Conservation (phyloP, 2,888 invertebrate species). For the Nesidiocoris tenuis region DNA sequence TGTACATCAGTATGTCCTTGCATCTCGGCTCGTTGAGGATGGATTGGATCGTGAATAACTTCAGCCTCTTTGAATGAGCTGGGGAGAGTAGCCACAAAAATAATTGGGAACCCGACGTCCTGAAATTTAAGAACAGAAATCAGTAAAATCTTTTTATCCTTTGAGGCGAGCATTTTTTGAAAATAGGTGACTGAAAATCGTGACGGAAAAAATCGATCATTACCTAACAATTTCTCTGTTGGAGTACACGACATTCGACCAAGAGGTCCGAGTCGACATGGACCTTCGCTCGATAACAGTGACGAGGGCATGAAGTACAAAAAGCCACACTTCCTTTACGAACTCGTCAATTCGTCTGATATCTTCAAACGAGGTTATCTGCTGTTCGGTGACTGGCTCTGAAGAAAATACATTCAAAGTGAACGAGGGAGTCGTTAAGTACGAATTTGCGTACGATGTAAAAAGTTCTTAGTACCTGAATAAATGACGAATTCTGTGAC, state of each 20-base stretch:
- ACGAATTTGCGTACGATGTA: neutral
- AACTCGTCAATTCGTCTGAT: constrained; percentile 43
- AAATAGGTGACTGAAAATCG: constrained; percentile 4
- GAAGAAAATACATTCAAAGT: constrained; percentile 50
- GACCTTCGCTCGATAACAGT: constrained; percentile 48
- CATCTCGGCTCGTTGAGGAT: constrained; percentile 56
- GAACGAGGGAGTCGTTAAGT: constrained; percentile 26
- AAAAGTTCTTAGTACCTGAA: constrained; percentile 52
- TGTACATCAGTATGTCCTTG: constrained; percentile 55
- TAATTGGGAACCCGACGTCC: constrained; percentile 56
- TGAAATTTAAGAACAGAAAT: constrained; percentile 44
- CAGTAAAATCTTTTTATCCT: neutral
- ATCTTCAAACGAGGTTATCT: constrained; percentile 22
- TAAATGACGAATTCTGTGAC: constrained; percentile 59
- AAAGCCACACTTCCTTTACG: constrained; percentile 46
- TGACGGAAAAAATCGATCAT: too few relatives aligned
- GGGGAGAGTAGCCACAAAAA: constrained; percentile 58
- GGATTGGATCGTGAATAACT: constrained; percentile 56
- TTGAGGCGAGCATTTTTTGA: constrained; percentile 1
- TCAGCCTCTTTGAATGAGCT: constrained; percentile 55
- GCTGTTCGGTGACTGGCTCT: constrained; percentile 43
- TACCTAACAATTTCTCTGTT: constrained; percentile 51
- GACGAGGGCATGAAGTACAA: constrained; percentile 40
- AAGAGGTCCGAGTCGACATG: constrained; percentile 49
- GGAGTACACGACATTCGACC: constrained; percentile 51